Conservation (phyloP, 2,797 vertebrate genomes). For the Tiaroga cobitis region DNA sequence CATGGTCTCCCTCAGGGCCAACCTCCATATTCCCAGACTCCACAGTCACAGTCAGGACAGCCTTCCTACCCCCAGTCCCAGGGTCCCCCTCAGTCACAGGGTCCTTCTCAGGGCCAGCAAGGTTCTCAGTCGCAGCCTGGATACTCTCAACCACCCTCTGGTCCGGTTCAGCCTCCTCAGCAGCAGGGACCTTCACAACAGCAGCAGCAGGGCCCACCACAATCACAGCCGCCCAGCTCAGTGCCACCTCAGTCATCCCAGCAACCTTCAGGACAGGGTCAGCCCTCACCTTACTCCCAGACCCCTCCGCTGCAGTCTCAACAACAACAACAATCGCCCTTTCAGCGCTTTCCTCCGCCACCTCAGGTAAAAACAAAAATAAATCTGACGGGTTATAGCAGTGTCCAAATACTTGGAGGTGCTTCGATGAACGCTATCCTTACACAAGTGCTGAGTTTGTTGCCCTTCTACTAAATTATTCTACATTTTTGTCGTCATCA, state of each 20-base stretch:
- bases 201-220: constrained; percentile 71
- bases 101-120: constrained; percentile 72
- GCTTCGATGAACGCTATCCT: not conserved
- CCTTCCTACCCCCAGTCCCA: constrained; percentile 70
- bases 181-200: constrained; percentile 78
- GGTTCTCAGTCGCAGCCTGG: constrained; percentile 82
- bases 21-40: constrained; percentile 78
- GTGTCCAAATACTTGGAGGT: not conserved
- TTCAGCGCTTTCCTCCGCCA: constrained; percentile 93
- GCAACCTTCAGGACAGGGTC: constrained; percentile 81
- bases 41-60: constrained; percentile 58
- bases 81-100: constrained; percentile 61
- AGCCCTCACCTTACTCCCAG: constrained; percentile 80
- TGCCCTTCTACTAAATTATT: not conserved
- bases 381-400: not conserved
- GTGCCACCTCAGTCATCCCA: constrained; percentile 77
- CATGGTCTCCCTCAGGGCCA: constrained; percentile 68
- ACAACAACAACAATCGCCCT: constrained; percentile 85
- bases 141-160: constrained; percentile 59
- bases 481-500: not conserved
- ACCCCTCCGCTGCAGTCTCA: constrained; percentile 84
- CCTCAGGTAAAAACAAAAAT: constrained; percentile 83
- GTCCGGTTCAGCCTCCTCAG: constrained; percentile 65
- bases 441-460: not conserved
- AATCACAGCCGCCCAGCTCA: constrained; percentile 77